Conservation (phyloP, 2,797 vertebrate species). For the Cuculus canorus region DNA sequence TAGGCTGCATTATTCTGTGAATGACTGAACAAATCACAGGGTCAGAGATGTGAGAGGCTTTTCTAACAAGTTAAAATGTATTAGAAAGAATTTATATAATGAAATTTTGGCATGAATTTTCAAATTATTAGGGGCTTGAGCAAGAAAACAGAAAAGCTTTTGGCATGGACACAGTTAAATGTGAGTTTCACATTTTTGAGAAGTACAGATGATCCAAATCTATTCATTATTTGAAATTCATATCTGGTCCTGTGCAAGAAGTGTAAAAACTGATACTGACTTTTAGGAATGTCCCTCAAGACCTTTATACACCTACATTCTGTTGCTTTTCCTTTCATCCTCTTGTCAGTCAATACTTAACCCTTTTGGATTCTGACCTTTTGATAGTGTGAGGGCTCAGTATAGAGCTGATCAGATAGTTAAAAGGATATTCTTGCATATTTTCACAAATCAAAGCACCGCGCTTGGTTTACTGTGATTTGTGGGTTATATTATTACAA, state of each 20-base stretch:
- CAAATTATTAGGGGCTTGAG: not conserved
- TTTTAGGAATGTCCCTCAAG: constrained; percentile 56
- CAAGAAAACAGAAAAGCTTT: not conserved
- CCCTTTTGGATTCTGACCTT: constrained; percentile 51
- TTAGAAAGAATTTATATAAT: not conserved
- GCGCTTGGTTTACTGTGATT: constrained; percentile 19
- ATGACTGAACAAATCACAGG: not conserved
- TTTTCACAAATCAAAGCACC: constrained; percentile 46
- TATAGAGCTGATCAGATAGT: constrained; percentile 22
- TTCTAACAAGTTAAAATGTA: not conserved
- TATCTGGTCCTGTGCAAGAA: constrained; percentile 16
- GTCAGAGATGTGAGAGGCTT: not conserved
- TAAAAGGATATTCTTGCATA: constrained; percentile 57
- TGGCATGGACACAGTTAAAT: not conserved
- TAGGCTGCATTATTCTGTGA: not conserved
- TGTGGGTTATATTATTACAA: not conserved
- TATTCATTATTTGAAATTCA: constrained; percentile 51
- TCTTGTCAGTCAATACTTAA: constrained; percentile 65
- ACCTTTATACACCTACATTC: constrained; percentile 51
- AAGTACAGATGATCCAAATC: not conserved
- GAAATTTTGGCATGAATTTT: not conserved
- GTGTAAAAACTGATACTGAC: constrained; percentile 49
- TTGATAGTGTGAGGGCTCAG: not conserved
- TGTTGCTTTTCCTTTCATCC: constrained; percentile 55
- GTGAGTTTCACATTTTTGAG: not conserved